Conservation (phyloP, 2,888 invertebrate genomes). For the Synanthedon myopaeformis region DNA sequence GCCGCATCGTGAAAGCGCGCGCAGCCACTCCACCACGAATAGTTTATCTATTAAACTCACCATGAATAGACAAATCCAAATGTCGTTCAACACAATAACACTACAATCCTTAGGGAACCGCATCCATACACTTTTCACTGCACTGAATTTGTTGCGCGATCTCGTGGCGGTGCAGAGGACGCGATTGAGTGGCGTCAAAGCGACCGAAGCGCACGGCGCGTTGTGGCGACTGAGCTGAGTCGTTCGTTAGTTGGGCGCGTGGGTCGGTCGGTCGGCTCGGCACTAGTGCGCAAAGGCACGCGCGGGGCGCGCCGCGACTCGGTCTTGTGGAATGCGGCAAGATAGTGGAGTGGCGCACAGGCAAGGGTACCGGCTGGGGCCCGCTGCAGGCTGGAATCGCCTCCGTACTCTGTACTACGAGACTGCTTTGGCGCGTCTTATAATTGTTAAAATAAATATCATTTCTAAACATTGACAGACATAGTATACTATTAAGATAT, state of each 20-base stretch:
- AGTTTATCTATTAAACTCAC: conserved; percentile 39
- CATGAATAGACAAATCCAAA: conserved; percentile 65
- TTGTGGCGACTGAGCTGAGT: conserved; percentile 42
- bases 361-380: conserved; percentile 3
- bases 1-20: conserved; percentile 69
- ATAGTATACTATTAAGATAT: too few species aligned
- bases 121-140: conserved; percentile 64
- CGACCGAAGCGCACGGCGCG: conserved; percentile 45
- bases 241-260: conserved; percentile 73
- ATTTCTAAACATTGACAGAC: neutral
- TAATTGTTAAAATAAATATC: conserved; percentile 27
- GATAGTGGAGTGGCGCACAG: conserved; percentile 20
- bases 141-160: conserved; percentile 47
- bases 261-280: conserved; percentile 79
- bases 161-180: conserved; percentile 24
- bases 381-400: conserved; percentile 5
- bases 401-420: conserved; percentile 15
- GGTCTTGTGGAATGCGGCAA: conserved; percentile 60
- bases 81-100: conserved; percentile 36
- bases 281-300: conserved; percentile 37
- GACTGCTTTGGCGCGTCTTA: conserved; percentile 19
- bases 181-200: conserved; percentile 18
- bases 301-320: conserved; percentile 61
- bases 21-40: conserved; percentile 43
- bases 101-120: conserved; percentile 52